Evolutionary conservation across 2,113 vertebrate species (phyloP), one percentile per base, ranked within the genome.

Genomic region (Callithrix jacchus): DNA sequence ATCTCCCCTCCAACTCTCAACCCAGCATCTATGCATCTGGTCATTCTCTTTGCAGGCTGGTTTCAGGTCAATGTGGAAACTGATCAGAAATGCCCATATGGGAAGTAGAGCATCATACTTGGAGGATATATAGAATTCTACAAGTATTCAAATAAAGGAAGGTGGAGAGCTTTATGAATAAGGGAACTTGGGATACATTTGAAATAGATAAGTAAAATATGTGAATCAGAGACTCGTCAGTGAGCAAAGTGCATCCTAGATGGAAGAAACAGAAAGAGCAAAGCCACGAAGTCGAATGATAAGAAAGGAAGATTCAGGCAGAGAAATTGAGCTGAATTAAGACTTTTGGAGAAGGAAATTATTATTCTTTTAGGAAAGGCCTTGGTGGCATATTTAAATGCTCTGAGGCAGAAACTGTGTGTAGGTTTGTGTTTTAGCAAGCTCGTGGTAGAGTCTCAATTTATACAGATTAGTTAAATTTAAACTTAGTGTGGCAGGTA

Each of bases 351-450:
- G 27, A 18, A 8, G 35, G 0, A 70, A 25, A 16, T 14, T 79
- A 20, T 35, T 42, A 47, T 73, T 30, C 49, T 20, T 37, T 18
- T n/a, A 83, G 27, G 37, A 27, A 71, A 18, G 66, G 30, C 5
- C 3, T n/a, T 30, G 54, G 11, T 74, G 54, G 23, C 3, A 1
- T 0, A 6, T 14, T 5, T 20, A 20, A 54, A 13, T 42, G 16
- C n/a, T 42, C 42, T 30, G 45, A 20, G 5, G 16, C 25, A 25
- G 56, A 17, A 49, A 17, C 7, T 14, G 4, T 13, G 5, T 8
- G 13, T 7, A 25, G 6, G 17, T 5, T 14, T 12, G 35, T 49
- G 23, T 25, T 21, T 42, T 6, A 11, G 23, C 17, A 14, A 74
- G 27, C 64, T 74, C 8, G 3, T 4, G 16, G 32, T 16, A 6